These are phyloP conservation scores for Limonius californicus DNA, from an alignment of 1,140 invertebrate species.

Conservation along the genomic window DNA sequence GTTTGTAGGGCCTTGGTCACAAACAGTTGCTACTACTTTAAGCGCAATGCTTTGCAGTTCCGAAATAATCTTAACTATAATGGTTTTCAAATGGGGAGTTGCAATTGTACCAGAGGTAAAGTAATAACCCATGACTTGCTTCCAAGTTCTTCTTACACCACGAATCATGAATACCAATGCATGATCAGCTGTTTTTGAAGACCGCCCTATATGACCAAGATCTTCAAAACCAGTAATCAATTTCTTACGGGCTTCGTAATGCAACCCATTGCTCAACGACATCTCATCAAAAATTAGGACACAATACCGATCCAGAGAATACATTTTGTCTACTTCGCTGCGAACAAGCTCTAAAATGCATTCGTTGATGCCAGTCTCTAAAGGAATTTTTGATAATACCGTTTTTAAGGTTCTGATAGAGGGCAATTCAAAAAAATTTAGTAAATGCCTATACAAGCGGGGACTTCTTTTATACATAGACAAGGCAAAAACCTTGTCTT, in stretches of 20 bases:
- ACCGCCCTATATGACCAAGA: conserved; percentile 35
- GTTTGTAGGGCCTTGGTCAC: conserved; percentile 22
- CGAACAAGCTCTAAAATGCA: too few species aligned
- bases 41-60: conserved; percentile 15
- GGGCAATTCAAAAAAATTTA: too few species aligned
- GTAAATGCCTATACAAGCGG: too few species aligned
- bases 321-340: conserved; percentile 12
- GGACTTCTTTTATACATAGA: too few species aligned
- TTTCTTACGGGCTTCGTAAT: conserved; percentile 28
- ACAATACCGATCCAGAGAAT: conserved; percentile 15
- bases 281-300: conserved; percentile 21
- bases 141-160: conserved; percentile 13
- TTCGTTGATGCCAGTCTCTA: too few species aligned
- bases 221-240: conserved; percentile 41
- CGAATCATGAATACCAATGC: conserved; percentile 26
- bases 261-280: conserved; percentile 4
- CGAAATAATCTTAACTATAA: neutral
- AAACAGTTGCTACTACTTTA: conserved; percentile 17
- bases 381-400: too few species aligned
- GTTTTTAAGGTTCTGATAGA: too few species aligned
- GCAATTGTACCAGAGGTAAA: conserved; percentile 8
- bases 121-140: conserved; percentile 18
- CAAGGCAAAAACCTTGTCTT: too few species aligned
- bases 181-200: conserved; percentile 9
- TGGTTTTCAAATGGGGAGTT: conserved; percentile 11